Evolutionary conservation across 1,140 invertebrate species (phyloP).

Genomic region (Drosophila tropicalis): DNA sequence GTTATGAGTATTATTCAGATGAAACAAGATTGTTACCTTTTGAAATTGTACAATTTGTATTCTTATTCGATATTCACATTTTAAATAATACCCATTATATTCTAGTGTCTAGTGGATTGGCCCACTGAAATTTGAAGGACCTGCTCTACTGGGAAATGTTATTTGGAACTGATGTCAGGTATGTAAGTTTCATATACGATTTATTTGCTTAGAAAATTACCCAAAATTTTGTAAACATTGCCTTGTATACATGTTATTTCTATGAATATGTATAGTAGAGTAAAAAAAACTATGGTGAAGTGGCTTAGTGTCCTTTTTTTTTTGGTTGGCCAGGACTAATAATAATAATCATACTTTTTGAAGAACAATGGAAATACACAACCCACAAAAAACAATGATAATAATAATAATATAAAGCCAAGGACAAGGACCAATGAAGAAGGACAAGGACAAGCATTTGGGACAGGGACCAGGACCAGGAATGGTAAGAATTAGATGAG

Average conservation of each 20-base stretch:
- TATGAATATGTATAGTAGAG: background rate
- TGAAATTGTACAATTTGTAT: too few species aligned
- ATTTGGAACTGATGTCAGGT: background rate
- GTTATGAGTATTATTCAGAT: too few species aligned
- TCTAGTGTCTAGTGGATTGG: too few species aligned
- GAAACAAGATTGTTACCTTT: too few species aligned
- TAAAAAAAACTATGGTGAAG: conserved; percentile 34
- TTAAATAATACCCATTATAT: too few species aligned
- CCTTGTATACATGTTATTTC: too few species aligned
- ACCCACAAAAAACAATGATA: conserved; percentile 74
- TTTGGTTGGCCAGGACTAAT: conserved; percentile 44
- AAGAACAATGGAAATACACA: conserved; percentile 40
- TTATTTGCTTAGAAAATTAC: background rate
- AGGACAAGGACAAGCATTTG: conserved; percentile 25
- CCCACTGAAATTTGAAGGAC: too few species aligned
- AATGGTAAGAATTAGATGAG: conserved; percentile 7
- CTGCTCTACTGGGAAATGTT: too few species aligned
- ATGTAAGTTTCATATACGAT: background rate
- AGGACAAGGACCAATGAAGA: conserved; percentile 38
- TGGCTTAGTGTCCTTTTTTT: conserved; percentile 53
- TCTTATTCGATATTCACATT: too few species aligned
- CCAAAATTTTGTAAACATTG: conserved; percentile 1
- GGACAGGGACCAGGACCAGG: background rate
- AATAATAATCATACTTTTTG: conserved; percentile 78
- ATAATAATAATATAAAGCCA: conserved; percentile 67